Percentiles rank a stretch among this genome's conserved stretches.
Conservation (phyloP, 2,888 invertebrate species). For the Ophioninae sp. region DNA sequence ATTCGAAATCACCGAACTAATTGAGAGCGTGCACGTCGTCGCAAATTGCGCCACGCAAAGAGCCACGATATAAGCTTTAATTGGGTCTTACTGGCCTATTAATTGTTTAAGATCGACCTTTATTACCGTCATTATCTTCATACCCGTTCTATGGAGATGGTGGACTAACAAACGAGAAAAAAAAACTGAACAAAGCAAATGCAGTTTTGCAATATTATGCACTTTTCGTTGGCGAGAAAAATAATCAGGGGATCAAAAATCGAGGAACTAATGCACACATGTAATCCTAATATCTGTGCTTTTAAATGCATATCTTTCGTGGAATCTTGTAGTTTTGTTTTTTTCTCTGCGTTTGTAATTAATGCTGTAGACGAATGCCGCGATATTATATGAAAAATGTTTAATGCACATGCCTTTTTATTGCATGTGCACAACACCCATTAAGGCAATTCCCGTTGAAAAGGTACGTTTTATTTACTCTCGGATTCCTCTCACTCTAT, state of each 20-base stretch:
- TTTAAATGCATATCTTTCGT: conserved; percentile 30
- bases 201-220: conserved; percentile 11
- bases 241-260: conserved; percentile 12
- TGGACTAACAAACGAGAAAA: conserved; percentile 1
- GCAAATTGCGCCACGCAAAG: background rate
- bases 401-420: conserved; percentile 41
- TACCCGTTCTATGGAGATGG: background rate
- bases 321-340: conserved; percentile 34
- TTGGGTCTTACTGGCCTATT: conserved; percentile 24
- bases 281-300: background rate
- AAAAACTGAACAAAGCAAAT: background rate
- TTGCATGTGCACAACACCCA: conserved; percentile 50
- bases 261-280: conserved; percentile 8
- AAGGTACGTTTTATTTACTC: conserved; percentile 45
- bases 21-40: conserved; percentile 28
- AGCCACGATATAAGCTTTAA: conserved; percentile 29
- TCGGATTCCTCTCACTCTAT: background rate
- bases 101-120: conserved; percentile 25
- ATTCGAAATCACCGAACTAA: conserved; percentile 24
- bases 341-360: conserved; percentile 25
- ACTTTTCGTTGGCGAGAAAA: conserved; percentile 14
- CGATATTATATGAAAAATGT: conserved; percentile 44
- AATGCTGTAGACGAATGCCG: conserved; percentile 40
- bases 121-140: conserved; percentile 16
- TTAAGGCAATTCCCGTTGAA: conserved; percentile 44